A percentile compares a stretch with the other conserved stretches of the same genome.
These are phyloP conservation scores for Elysia chlorotica DNA, from an alignment of 1,140 invertebrate species.

Conservation along the genomic window DNA sequence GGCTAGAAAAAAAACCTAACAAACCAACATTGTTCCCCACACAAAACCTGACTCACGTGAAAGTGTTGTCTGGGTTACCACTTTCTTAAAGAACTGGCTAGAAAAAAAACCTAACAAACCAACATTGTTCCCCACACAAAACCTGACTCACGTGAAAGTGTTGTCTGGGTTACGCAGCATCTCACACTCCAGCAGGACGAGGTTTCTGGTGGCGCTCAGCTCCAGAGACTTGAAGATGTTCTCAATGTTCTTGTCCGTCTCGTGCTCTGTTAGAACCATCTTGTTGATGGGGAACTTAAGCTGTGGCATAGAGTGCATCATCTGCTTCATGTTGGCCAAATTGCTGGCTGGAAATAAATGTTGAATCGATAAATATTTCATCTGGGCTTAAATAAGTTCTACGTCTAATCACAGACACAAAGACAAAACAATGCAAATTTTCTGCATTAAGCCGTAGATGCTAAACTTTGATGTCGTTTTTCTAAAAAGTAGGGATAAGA, in stretches of 20 bases:
- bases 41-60: constrained; percentile 9
- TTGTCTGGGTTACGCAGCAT: constrained; percentile 8
- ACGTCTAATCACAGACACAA: too few species aligned
- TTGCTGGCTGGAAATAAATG: constrained; percentile 16
- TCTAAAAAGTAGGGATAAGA: too few species aligned
- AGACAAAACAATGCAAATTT: too few species aligned
- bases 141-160: constrained; percentile 4
- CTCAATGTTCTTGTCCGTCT: constrained; percentile 7
- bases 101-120: too few species aligned
- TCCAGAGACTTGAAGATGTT: constrained; percentile 13
- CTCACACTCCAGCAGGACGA: constrained; percentile 16
- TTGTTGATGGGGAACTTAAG: neutral
- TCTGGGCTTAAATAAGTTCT: too few species aligned
- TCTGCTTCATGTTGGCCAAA: constrained; percentile 12
- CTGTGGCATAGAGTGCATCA: constrained; percentile 15
- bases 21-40: too few species aligned
- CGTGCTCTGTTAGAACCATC: constrained; percentile 6
- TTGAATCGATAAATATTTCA: too few species aligned
- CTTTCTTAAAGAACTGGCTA: too few species aligned
- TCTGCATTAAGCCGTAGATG: too few species aligned
- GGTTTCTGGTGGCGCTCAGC: constrained; percentile 16
- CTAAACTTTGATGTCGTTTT: too few species aligned
- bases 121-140: too few species aligned
- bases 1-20: too few species aligned
- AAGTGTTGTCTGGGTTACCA: constrained; percentile 1